Percentiles rank a stretch among this genome's conserved stretches.
Conservation (phyloP, 2,888 invertebrate species). For the Xestia c-nigrum region DNA sequence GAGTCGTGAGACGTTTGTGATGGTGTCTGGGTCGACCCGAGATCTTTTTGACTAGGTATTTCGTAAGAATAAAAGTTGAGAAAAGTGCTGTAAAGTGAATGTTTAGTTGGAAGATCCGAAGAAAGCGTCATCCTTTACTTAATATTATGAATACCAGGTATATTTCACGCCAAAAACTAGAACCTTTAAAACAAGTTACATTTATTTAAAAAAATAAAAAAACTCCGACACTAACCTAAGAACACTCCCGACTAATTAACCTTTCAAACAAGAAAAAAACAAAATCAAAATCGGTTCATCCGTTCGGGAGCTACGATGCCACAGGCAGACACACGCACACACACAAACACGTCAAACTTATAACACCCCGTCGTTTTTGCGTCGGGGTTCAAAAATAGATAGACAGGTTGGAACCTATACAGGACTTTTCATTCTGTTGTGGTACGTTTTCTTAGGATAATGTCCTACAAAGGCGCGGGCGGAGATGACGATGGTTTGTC, state of each 20-base stretch:
- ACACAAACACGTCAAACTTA: no score
- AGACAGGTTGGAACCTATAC: neutral
- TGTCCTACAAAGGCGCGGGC: neutral
- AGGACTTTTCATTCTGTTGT: neutral
- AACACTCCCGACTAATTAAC: no score
- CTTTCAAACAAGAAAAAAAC: no score
- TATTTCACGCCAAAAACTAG: neutral
- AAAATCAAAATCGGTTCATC: no score
- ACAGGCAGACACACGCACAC: no score
- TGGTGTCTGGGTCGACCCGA: slow-evolving; percentile 37
- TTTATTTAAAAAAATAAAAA: no score
- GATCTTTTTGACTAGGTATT: slow-evolving; percentile 19
- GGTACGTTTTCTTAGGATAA: neutral
- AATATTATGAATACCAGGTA: neutral
- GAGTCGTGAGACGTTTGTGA: slow-evolving; percentile 56
- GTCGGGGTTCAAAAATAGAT: neutral
- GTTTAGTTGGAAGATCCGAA: neutral
- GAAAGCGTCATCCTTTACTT: neutral
- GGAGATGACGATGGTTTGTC: neutral
- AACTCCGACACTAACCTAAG: no score
- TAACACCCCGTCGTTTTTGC: no score
- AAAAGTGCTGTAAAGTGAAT: neutral
- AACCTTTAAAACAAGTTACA: neutral
- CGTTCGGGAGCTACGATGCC: no score
- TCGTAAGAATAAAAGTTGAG: slow-evolving; percentile 21